Conservation (phyloP, 2,888 invertebrate genomes). For the Epistrophe eligans region DNA sequence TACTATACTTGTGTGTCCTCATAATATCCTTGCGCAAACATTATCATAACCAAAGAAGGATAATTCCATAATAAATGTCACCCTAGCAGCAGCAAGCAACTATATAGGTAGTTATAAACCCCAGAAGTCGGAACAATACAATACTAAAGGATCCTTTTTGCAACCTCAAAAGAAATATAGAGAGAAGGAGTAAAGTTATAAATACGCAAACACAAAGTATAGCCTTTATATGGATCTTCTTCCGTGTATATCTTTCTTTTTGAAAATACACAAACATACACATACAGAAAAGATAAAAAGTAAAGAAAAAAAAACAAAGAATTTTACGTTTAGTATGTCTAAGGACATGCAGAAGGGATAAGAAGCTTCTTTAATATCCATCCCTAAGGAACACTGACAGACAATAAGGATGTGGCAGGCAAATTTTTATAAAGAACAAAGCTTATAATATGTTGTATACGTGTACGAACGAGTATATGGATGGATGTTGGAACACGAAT, state of each 20-base stretch:
- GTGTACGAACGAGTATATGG: not conserved
- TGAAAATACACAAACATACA: not conserved
- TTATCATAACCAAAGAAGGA: constrained; percentile 62
- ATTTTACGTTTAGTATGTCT: constrained; percentile 26
- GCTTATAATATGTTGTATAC: not conserved
- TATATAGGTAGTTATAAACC: constrained; percentile 18
- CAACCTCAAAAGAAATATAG: constrained; percentile 1
- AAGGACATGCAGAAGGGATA: constrained; percentile 35
- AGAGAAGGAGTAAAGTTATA: not conserved
- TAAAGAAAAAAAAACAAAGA: not conserved
- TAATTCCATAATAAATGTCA: constrained; percentile 67
- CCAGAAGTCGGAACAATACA: constrained; percentile 42
- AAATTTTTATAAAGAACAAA: not conserved
- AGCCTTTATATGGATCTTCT: constrained; percentile 21
- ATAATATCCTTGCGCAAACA: constrained; percentile 58
- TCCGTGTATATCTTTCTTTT: not conserved
- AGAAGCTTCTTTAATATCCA: constrained; percentile 42
- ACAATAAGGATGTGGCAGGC: constrained; percentile 20
- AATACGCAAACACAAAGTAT: constrained; percentile 31
- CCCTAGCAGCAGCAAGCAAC: constrained; percentile 42
- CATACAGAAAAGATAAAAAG: not conserved
- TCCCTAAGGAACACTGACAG: constrained; percentile 26
- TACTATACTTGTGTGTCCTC: constrained; percentile 35
- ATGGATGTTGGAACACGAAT: constrained; percentile 31
- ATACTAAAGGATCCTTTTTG: constrained; percentile 23